Base-by-base conservation (phyloP, 2,797 vertebrate genomes). In the Phalanger gymnotis region DNA sequence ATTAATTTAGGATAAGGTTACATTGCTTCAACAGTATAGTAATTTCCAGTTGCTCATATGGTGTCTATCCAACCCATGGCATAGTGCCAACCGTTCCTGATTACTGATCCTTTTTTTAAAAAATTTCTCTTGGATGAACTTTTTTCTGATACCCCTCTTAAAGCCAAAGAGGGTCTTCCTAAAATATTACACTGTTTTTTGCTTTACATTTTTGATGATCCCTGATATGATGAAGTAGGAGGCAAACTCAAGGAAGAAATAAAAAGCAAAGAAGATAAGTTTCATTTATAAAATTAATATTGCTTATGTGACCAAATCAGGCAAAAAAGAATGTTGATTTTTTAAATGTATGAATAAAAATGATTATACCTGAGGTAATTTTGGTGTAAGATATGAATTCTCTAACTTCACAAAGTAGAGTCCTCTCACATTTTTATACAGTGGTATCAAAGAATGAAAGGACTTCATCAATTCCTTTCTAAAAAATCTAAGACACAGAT, bases 1-100 rank as follows among this genome's bases (percentile, higher is more conserved):
- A 94, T 96, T 97, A 96, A 96, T 98, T 98, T 96, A 96, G 94
- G 93, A 96, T 94, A 96, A 96, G 96, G 89, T 95, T 97, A 61
- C 96, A 96, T 96, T 98, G 95, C 95, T 98, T 97, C 96, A 98
- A 96, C 90, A 93, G 96, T 96, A 95, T 40, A 95, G 61, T 95
- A 94, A 95, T 96, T 98, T 98, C 93, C 95, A 95, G 55, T 98
- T 97, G 94, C 91, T 98, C 93, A 93, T 96, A 93, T 96, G 90
- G 96, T 97, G 97, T 94, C 93, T 95, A 98, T 95, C 92, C 73
- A 93, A 95, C n/a, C 92, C 90, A 97, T 93, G 94, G 95, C 97
- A 95, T 92, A 96, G 92, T 97, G 98, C 97, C 98, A 97, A 98
- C 55, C 97, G 96, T 95, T 98, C 97, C 97, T 98, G 94, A 98